Evolutionary conservation across 2,888 invertebrate genomes (phyloP).

Genomic region (Drosophila anomelani): DNA sequence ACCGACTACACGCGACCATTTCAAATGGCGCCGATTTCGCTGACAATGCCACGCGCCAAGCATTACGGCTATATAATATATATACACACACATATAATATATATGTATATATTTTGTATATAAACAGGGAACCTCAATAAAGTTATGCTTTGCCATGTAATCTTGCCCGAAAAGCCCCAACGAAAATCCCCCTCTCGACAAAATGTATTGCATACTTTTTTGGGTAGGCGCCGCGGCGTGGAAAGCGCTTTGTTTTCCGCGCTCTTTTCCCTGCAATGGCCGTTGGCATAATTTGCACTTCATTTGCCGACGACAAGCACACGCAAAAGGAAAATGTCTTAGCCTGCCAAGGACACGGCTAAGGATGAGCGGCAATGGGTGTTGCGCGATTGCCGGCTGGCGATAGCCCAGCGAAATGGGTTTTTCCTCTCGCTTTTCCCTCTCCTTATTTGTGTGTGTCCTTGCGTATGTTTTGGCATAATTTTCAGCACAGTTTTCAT

Average conservation of each 20-base stretch:
- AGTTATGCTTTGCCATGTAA: constrained; percentile 62
- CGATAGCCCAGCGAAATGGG: constrained; percentile 38
- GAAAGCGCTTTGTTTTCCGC: constrained; percentile 39
- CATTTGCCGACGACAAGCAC: constrained; percentile 59
- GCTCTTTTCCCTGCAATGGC: constrained; percentile 52
- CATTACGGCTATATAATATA: constrained; percentile 41
- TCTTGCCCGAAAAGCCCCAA: constrained; percentile 13
- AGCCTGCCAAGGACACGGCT: constrained; percentile 51
- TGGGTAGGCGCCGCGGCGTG: constrained; percentile 19
- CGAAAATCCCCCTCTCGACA: constrained; percentile 11
- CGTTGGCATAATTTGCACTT: constrained; percentile 72
- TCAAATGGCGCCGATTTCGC: constrained; percentile 58
- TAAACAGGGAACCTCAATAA: constrained; percentile 41
- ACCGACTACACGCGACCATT: constrained; percentile 62
- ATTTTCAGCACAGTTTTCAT: constrained; percentile 50
- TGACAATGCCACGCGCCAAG: constrained; percentile 65
- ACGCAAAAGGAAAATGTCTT: constrained; percentile 44
- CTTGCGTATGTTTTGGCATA: constrained; percentile 62
- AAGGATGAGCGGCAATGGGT: constrained; percentile 32
- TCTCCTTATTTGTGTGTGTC: constrained; percentile 42
- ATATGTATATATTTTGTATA: neutral
- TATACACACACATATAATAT: neutral
- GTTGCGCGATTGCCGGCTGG: constrained; percentile 28
- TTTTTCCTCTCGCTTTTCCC: constrained; percentile 24
- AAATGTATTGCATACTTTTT: constrained; percentile 42